Evolutionary conservation across 2,113 vertebrate species (phyloP).

Genomic region (Epinephelus cyanopodus): DNA sequence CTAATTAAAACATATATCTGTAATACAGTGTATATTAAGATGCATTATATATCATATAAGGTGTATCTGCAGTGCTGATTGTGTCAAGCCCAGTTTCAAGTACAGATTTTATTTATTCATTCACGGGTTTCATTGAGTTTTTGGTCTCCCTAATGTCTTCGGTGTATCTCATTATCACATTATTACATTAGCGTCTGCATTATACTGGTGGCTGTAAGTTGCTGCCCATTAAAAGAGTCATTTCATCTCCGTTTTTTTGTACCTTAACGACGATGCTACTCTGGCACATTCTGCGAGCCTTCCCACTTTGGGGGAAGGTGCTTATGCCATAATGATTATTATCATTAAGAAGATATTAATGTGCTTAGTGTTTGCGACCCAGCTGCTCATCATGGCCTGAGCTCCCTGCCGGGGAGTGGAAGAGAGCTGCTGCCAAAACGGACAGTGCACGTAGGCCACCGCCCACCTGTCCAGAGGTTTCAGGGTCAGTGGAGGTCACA

Average conservation of each 20-base stretch:
- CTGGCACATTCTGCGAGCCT: slow-evolving; percentile 87
- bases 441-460: slow-evolving; percentile 84
- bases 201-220: slow-evolving; percentile 78
- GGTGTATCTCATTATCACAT: slow-evolving; percentile 78
- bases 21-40: slow-evolving; percentile 19
- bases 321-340: slow-evolving; percentile 99
- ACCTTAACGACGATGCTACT: slow-evolving; percentile 89
- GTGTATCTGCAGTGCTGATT: slow-evolving; percentile 33
- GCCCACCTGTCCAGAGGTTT: slow-evolving; percentile 88
- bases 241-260: slow-evolving; percentile 74
- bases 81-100: slow-evolving; percentile 49
- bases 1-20: slow-evolving; percentile 48
- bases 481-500: slow-evolving; percentile 91
- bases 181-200: slow-evolving; percentile 82
- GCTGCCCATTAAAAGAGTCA: slow-evolving; percentile 81
- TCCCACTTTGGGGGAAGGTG: slow-evolving; percentile 97
- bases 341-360: slow-evolving; percentile 99
- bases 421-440: slow-evolving; percentile 92
- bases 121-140: slow-evolving; percentile 63
- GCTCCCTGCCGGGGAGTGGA: slow-evolving; percentile 92
- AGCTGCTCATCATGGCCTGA: slow-evolving; percentile 99
- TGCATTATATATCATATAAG: slow-evolving; percentile 13
- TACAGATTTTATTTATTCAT: slow-evolving; percentile 71
- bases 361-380: slow-evolving; percentile 99
- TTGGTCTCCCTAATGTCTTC: slow-evolving; percentile 66